Base-by-base conservation (phyloP, 1,140 invertebrate genomes). In the Cydia fagiglandana region DNA sequence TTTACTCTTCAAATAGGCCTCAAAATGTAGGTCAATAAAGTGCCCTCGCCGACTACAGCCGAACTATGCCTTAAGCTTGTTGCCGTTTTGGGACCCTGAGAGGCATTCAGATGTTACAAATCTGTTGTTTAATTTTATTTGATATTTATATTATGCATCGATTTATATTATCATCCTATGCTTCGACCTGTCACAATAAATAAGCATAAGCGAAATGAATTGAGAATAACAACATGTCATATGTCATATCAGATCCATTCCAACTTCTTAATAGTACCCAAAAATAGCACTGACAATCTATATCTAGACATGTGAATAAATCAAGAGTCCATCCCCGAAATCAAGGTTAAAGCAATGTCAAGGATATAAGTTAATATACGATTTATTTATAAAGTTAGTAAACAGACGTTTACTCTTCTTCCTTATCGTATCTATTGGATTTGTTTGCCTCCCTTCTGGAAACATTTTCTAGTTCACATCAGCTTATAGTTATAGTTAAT, bases 21-120 rank as follows among this genome's bases (percentile, higher is more conserved):
- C 45, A 2, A 4, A 47, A 66, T 66, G 15, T 38, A 17, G 66
- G 66, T 70, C 66, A 70, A 70, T 70, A 70, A 70, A 34, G 34
- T 38, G 34, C 4, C 12, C 47, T 2, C 15, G 47, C 53, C 4
- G 10, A 61, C 56, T 61, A 61, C 56, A 24, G 20, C 7, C 20
- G 56, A 24, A 24, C 56, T 24, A 17, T 53, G 50, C 50, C 15
- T 24, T 24, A 20, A 61, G 15, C 56, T 24, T 61, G 56, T 61
- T n/a, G 9, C 15, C 10, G 9, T 24, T 61, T 61, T 20, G 56
- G 56, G 56, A 24, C 20, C n/a, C 4, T 56, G 53, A 9, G 53
- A 56, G 53, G 53, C 0, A 47, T 47, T 4, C 3, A 13, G 12
- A 15, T 12, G 15, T 3, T 47, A 47, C 2, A 47, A 47, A 47